phyloP scores from a whole-genome alignment of 92 coral and sea anemone species.

The Zoanthus sansibaricus region DNA sequence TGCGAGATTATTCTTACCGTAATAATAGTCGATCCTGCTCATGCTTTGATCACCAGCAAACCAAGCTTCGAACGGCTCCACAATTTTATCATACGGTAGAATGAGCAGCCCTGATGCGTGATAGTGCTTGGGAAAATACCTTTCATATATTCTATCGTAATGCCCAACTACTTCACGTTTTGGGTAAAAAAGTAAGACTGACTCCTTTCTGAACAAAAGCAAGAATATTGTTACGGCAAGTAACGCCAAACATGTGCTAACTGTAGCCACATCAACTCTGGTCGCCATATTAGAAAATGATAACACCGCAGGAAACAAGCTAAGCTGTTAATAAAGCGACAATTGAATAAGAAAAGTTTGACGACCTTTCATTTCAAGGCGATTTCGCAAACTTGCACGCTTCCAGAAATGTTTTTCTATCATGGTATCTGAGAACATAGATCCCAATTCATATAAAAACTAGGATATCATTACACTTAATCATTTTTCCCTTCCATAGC shows the following conservation, averaged over 20 bases:
- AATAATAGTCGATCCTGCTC: conserved; percentile 96
- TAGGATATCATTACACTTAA: no score
- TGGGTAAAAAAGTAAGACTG: neutral
- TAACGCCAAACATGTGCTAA: neutral
- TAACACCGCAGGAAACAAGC: neutral
- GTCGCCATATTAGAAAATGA: conserved; percentile 8
- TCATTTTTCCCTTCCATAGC: no score
- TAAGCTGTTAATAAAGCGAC: conserved; percentile 1
- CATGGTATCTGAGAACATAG: no score
- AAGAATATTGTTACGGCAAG: neutral
- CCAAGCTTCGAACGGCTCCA: conserved; percentile 98
- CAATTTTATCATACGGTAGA: conserved; percentile 90
- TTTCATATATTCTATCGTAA: conserved; percentile 67
- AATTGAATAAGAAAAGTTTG: neutral
- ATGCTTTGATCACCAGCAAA: conserved; percentile 90
- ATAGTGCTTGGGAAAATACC: conserved; percentile 80
- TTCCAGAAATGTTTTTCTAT: neutral
- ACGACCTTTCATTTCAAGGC: neutral
- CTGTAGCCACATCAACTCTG: neutral
- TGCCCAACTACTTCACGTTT: conserved; percentile 73
- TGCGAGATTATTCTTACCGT: conserved; percentile 68
- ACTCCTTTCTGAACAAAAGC: neutral
- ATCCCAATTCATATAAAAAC: no score
- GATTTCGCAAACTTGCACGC: neutral
- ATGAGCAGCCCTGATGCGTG: conserved; percentile 91